Base-by-base conservation (phyloP, 2,797 vertebrate genomes). In the Mionectes olivaceus region DNA sequence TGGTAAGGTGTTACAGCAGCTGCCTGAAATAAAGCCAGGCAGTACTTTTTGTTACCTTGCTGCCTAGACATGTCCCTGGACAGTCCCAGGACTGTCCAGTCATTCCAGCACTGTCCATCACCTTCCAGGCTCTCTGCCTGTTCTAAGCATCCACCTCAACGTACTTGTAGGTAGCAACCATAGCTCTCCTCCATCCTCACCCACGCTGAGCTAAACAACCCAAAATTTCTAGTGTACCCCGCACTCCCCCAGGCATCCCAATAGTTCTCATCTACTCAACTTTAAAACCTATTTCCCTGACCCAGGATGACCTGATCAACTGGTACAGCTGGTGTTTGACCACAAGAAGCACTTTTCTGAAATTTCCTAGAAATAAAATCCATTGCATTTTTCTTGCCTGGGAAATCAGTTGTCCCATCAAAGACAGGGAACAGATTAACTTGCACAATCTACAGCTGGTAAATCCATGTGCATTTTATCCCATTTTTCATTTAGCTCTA, bases 401-500 rank as follows among this genome's bases (percentile, higher is more conserved):
- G 32, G 28, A 90, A 92, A 95, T 91, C 90, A 87, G 77, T 11
- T 21, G 56, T 73, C 94, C 93, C 81, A 88, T 87, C 85, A 91
- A 95, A 95, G 70, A 59, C 41, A 78, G 39, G 47, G 88, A 93
- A 67, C 56, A 84, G 90, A 93, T 95, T 94, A 96, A 95, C 83
- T 83, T 82, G 67, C 32, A 84, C 88, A 87, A 73, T 88, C 90
- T 77, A 76, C 52, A 92, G 74, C 92, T 82, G 70, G 80, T 75
- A 95, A 94, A 95, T 73, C 94, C 9, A 8, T 60, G 59, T 59
- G 63, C 83, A 76, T 89, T 96, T 95, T 73, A 96, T 77, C 67
- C 81, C 30, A 53, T 85, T 94, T 94, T 95, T 95, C 88, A 92
- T 94, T 95, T 90, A 92, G 78, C 71, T 93, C 83, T 79, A 90